Evolutionary conservation across 1,140 invertebrate genomes (phyloP).

Genomic region (Lineus longissimus): DNA sequence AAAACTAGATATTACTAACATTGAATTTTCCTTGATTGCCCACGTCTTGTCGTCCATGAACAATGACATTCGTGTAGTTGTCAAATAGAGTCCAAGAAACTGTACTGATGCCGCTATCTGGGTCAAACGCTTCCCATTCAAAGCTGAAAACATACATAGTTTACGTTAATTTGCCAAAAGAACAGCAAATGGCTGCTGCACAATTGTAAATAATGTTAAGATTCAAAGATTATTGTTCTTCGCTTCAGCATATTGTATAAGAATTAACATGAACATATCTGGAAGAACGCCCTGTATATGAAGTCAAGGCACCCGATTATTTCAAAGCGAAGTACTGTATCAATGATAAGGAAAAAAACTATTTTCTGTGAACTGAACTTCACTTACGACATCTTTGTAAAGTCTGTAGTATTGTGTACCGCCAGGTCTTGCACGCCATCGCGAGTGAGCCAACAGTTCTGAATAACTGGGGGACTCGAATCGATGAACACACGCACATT

Average conservation of each 20-base stretch:
- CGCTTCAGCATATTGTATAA: too few relatives aligned
- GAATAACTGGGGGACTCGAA: conserved; percentile 23
- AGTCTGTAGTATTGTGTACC: conserved; percentile 20
- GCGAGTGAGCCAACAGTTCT: conserved; percentile 27
- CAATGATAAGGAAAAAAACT: background rate
- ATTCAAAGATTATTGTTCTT: too few relatives aligned
- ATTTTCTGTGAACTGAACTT: background rate
- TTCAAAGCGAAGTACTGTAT: too few relatives aligned
- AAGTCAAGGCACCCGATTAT: too few relatives aligned
- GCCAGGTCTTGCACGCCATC: conserved; percentile 15
- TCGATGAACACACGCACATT: conserved; percentile 15
- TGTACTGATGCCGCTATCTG: conserved; percentile 25
- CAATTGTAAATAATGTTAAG: too few relatives aligned
- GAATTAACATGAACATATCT: too few relatives aligned
- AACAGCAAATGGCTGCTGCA: too few relatives aligned
- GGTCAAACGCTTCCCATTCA: conserved; percentile 29
- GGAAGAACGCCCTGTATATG: too few relatives aligned
- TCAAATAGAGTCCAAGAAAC: conserved; percentile 26
- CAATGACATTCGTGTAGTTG: conserved; percentile 17
- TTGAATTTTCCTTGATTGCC: conserved; percentile 15
- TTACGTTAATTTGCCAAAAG: too few relatives aligned
- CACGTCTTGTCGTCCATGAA: conserved; percentile 23
- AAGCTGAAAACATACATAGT: conserved; percentile 16
- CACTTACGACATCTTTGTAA: conserved; percentile 26
- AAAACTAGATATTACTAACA: too few relatives aligned